Evolutionary conservation across 2,113 vertebrate species (phyloP).

Genomic region (Alosa alosa): DNA sequence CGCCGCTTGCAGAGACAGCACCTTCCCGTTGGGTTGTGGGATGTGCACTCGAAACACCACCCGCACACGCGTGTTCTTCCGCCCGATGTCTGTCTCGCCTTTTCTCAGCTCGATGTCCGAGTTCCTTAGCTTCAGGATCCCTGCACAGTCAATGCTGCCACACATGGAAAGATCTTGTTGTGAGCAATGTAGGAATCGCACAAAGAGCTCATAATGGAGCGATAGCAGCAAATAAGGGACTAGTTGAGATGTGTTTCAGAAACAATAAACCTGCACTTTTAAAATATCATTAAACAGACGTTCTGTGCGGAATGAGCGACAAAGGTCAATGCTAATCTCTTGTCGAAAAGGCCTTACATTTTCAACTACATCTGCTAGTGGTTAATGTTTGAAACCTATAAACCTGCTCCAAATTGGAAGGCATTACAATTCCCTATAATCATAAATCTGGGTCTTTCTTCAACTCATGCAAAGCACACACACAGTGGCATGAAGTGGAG

Average conservation of each 20-base stretch:
- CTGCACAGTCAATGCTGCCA: conserved; percentile 93
- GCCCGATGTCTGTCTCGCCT: conserved; percentile 96
- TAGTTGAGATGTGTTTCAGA: neutral
- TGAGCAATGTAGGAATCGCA: neutral
- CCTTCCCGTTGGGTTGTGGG: conserved; percentile 92
- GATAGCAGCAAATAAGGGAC: neutral
- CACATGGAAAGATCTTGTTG: neutral
- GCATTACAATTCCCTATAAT: conserved; percentile 44
- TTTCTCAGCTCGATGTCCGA: conserved; percentile 98
- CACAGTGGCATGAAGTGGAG: conserved; percentile 47
- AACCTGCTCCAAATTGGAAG: conserved; percentile 50
- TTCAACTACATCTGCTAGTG: conserved; percentile 45
- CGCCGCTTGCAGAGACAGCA: conserved; percentile 89
- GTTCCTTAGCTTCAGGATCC: conserved; percentile 96
- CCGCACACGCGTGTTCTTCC: conserved; percentile 95
- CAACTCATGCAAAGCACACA: conserved; percentile 30
- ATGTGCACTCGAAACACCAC: conserved; percentile 97
- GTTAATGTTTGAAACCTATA: conserved; percentile 54
- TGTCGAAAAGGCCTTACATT: conserved; percentile 47
- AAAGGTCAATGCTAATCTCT: conserved; percentile 45
- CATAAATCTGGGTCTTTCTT: conserved; percentile 43
- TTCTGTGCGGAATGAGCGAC: conserved; percentile 8
- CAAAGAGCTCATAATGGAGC: neutral
- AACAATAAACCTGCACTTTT: neutral
- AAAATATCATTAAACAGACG: neutral